Evolutionary conservation across 2,113 vertebrate genomes (phyloP).

Genomic region (Ictidomys tridecemlineatus): DNA sequence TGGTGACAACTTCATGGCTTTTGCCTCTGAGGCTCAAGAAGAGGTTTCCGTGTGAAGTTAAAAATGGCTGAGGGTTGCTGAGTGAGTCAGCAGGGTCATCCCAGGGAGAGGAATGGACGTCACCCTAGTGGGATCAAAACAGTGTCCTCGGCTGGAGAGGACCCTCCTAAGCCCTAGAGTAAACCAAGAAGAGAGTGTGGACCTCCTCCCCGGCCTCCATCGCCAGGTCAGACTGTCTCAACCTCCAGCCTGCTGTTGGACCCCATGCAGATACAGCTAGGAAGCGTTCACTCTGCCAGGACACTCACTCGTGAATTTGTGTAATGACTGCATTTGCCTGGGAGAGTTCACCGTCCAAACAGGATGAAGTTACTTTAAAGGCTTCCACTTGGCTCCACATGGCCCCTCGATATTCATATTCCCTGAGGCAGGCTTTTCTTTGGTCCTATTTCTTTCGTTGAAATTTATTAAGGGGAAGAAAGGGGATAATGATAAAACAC

Average conservation of each 20-base stretch:
- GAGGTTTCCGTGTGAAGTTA: conserved; percentile 36
- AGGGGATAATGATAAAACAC: conserved; percentile 41
- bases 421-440: not conserved
- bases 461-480: conserved; percentile 61
- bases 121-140: conserved; percentile 77
- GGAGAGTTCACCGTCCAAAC: conserved; percentile 55
- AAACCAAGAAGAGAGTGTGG: conserved; percentile 50
- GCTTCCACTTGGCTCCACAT: not conserved
- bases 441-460: conserved; percentile 53
- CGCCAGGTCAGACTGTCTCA: conserved; percentile 33
- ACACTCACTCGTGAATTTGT: not conserved
- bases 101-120: conserved; percentile 71
- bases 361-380: conserved; percentile 43
- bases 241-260: not conserved
- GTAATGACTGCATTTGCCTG: not conserved
- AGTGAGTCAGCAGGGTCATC: conserved; percentile 57
- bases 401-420: not conserved
- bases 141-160: too few species aligned
- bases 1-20: conserved; percentile 22
- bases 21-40: conserved; percentile 29
- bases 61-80: conserved; percentile 39
- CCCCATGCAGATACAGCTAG: conserved; percentile 63
- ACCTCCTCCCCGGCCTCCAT: not conserved
- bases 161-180: conserved; percentile 46
- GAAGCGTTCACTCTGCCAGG: conserved; percentile 27